Evolutionary conservation across 2,888 invertebrate genomes (phyloP), one percentile per base, ranked within the genome.

Genomic region (Drosophila helvetica): DNA sequence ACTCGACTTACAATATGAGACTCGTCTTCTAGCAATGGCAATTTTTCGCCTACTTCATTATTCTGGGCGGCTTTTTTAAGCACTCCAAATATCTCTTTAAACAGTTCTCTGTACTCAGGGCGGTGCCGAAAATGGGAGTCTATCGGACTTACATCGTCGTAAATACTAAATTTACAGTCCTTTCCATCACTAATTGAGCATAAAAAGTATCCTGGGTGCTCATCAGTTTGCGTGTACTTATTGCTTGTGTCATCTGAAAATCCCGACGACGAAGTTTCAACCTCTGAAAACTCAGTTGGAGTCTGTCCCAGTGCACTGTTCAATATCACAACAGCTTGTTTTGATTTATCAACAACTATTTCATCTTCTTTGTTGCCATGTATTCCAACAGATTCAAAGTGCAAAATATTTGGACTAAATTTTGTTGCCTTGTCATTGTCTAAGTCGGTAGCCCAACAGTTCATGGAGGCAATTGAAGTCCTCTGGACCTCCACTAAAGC

Each of bases 181-280:
- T 96, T 96, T 12, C 96, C 96, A 89, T 96, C 96, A 57, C 95
- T 96, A 72, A 97, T 96, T 1, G 96, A 96, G 92, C 96, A 96
- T 56, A 97, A 93, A 91, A 96, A 96, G 17, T 96, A 96, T n/a
- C 96, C 96, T 0, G 95, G 95, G 12, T 95, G 93, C 71, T 94
- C 94, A 73, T 96, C 96, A 0, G 97, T 97, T 90, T 97, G 97
- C 5, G 97, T 97, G 2, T 94, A 94, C 89, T 96, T 96, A 91
- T 96, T 96, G 91, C 95, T 95, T 1, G 96, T 96, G 91, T 97
- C 97, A 88, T 97, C 97, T 0, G 95, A 95, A 90, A 96, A 97
- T 10, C 96, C 96, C 0, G 96, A 96, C 17, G 96, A 96, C 22
- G 96, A 96, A 0, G 97, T 96, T 91, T 96, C 97, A 1, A 96